Conservation (phyloP, 2,113 vertebrate species). For the Rhegmatorhina hoffmannsi region DNA sequence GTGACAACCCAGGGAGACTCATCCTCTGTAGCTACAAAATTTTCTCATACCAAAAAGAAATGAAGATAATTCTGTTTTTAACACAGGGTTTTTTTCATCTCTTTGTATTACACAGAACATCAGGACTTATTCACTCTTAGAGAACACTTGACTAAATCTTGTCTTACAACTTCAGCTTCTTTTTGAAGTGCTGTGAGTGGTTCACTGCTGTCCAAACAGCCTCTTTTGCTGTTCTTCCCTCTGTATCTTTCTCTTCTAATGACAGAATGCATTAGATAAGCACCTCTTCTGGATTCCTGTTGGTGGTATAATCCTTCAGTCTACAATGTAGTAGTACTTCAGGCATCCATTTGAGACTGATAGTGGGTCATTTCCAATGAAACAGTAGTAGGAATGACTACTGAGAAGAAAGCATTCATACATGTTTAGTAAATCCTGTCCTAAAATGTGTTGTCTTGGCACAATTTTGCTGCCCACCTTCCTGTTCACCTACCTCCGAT, state of each 20-base stretch:
- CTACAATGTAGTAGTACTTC: not conserved
- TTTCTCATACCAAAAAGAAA: not conserved
- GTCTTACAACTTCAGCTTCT: not conserved
- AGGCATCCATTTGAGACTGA: not conserved
- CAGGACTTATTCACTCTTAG: not conserved
- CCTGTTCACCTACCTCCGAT: not conserved
- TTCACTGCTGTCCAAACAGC: not conserved
- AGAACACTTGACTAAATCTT: not conserved
- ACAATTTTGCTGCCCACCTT: not conserved
- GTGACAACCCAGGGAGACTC: fast-evolving
- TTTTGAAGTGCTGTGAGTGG: not conserved
- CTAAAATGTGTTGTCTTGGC: not conserved
- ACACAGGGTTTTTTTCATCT: not conserved
- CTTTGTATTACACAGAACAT: not conserved
- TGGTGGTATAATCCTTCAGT: not conserved
- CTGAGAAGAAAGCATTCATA: not conserved
- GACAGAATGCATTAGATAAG: not conserved
- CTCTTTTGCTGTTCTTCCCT: not conserved
- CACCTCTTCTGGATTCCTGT: not conserved
- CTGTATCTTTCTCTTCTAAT: not conserved
- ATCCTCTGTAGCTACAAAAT: not conserved
- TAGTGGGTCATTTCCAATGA: not conserved
- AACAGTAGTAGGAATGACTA: not conserved
- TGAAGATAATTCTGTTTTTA: not conserved
- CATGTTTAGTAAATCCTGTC: not conserved